Base-by-base conservation (phyloP, 2,888 invertebrate genomes). In the Gastracanthus pulcherrimus region DNA sequence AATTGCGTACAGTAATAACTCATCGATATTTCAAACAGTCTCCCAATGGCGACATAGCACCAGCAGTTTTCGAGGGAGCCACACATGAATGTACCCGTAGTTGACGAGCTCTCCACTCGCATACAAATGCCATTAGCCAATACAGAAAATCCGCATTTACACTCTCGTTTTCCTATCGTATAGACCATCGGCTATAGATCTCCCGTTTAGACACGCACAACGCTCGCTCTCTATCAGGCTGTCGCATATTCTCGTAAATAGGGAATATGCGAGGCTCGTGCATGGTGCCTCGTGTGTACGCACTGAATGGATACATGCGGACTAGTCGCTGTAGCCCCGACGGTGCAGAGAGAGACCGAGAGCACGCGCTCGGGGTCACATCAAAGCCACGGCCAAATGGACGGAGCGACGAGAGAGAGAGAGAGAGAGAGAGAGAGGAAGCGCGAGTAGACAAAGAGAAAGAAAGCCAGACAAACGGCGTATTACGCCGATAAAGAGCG, bases 401-500 rank as follows among this genome's bases (percentile, higher is more conserved):
- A 76, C n/a, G n/a, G n/a, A n/a, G n/a, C n/a, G n/a, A n/a, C 67
- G 67, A 62, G 62, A 74, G 29, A 26, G 45, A 11, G 45, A 11
- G 45, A 34, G 36, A n/a, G 7, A n/a, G n/a, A n/a, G n/a, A n/a
- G n/a, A n/a, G n/a, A n/a, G 36, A 70, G 51, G 6, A 41, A 29
- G 16, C 16, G 38, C 34, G 48, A 41, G 48, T 34, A 58, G 67
- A 76, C 55, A 76, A 69, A 76, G 69, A 60, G 58, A 70, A 67
- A 36, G 48, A 70, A 70, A 77, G 77, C 77, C 69, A 36, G 77
- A 76, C 69, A 69, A 76, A 55, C 76, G 45, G 48, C 58, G 77
- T 60, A 48, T 38, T 51, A 76, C 66, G 66, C 38, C 41, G 76
- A 76, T 58, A 76, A 69, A 76, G 76, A 76, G 45, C 51, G 45